Evolutionary conservation across 2,888 invertebrate species (phyloP).

Genomic region (Melangyna quadrimaculata): DNA sequence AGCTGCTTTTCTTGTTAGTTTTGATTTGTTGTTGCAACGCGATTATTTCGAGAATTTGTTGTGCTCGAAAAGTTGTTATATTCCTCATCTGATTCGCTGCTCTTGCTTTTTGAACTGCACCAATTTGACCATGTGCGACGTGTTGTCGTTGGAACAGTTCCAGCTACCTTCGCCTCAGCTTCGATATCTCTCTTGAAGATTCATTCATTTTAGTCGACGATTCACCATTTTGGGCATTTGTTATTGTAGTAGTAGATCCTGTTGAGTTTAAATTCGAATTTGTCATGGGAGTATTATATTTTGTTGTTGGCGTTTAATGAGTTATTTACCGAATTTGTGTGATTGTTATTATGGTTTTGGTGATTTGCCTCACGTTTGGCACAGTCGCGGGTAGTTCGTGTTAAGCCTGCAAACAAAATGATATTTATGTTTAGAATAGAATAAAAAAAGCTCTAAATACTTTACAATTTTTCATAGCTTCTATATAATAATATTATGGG

Average conservation of each 20-base stretch:
- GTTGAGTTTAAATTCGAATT: no score
- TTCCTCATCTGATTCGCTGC: no score
- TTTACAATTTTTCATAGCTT: no score
- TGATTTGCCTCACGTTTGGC: constrained; percentile 80
- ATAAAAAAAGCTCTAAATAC: no score
- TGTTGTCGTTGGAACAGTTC: constrained; percentile 84
- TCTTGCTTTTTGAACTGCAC: constrained; percentile 84
- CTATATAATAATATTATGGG: no score
- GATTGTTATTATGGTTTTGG: constrained; percentile 70
- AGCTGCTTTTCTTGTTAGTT: no score
- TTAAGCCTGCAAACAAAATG: constrained; percentile 75
- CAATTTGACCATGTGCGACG: constrained; percentile 89
- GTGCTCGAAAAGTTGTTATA: constrained; percentile 79
- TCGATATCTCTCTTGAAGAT: constrained; percentile 77
- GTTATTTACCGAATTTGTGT: no score
- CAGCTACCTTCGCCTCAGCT: constrained; percentile 80
- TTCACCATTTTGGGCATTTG: no score
- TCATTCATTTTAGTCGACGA: constrained; percentile 69
- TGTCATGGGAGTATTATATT: no score
- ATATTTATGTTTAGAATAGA: not conserved
- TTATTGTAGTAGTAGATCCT: no score
- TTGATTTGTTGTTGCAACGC: constrained; percentile 77
- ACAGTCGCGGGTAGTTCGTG: constrained; percentile 80
- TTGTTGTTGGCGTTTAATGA: no score
- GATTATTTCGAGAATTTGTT: constrained; percentile 75